These are phyloP conservation scores for Hermetia illucens DNA, from an alignment of 1,140 invertebrate species.

Conservation along the genomic window DNA sequence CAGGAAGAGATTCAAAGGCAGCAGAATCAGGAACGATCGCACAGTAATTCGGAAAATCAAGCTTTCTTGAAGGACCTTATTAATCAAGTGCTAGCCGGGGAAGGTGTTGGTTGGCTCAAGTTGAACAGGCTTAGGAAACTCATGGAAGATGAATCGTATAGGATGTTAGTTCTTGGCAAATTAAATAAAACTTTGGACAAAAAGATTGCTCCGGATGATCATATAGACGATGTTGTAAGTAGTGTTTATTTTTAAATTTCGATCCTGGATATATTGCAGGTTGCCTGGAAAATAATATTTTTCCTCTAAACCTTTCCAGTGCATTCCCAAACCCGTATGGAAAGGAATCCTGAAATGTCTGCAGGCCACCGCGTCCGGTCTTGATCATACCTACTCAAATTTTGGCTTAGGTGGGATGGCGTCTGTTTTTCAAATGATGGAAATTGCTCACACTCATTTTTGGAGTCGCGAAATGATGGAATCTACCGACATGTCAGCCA, in stretches of 20 bases:
- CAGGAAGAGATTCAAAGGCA: constrained; percentile 50
- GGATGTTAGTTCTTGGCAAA: constrained; percentile 89
- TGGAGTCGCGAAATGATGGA: constrained; percentile 80
- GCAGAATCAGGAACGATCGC: constrained; percentile 50
- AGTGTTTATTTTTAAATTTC: constrained; percentile 5
- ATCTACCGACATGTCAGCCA: constrained; percentile 34
- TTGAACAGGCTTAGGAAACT: constrained; percentile 86
- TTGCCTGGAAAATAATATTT: too few species aligned
- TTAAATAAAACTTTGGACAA: constrained; percentile 87
- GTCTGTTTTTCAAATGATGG: constrained; percentile 88
- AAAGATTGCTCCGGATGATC: constrained; percentile 89
- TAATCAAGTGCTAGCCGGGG: constrained; percentile 81
- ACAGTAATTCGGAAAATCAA: constrained; percentile 74
- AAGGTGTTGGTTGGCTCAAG: constrained; percentile 95
- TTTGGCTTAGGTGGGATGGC: constrained; percentile 95
- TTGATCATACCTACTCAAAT: constrained; percentile 86
- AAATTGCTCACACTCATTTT: constrained; percentile 97
- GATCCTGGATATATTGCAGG: too few species aligned
- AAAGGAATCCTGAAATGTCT: constrained; percentile 93
- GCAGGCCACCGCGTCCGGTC: constrained; percentile 73
- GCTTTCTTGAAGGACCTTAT: constrained; percentile 76
- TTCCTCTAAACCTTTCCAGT: constrained; percentile 39
- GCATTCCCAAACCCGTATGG: constrained; percentile 76
- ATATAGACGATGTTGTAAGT: constrained; percentile 94
- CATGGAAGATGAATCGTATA: constrained; percentile 98